phyloP scores from a whole-genome alignment of 2,797 vertebrate genomes.

The Cryptoprocta ferox region DNA sequence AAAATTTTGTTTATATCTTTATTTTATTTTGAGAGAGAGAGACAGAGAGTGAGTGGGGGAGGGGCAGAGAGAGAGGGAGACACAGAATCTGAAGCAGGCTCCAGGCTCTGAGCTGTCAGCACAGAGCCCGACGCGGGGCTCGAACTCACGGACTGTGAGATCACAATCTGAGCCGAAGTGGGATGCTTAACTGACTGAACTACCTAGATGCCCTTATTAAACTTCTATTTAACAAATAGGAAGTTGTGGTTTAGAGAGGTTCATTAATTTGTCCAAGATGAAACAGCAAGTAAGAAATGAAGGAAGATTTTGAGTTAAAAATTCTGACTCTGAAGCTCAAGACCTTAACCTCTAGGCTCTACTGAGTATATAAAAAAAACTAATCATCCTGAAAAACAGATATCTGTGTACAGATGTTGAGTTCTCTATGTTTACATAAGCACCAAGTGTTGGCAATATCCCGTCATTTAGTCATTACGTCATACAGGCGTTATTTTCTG shows the following conservation, averaged over 20 bases:
- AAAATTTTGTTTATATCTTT: too few relatives aligned
- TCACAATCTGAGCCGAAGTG: too few relatives aligned
- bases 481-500: not conserved
- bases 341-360: slow-evolving; percentile 18
- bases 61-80: too few relatives aligned
- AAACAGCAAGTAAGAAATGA: slow-evolving; percentile 26
- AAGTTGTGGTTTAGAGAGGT: not conserved
- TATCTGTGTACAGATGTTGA: not conserved
- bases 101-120: too few relatives aligned
- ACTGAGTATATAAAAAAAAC: not conserved
- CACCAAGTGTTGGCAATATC: not conserved
- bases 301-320: slow-evolving; percentile 29
- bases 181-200: too few relatives aligned
- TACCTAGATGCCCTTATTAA: not conserved
- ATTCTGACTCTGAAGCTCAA: not conserved
- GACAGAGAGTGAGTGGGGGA: too few relatives aligned
- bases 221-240: slow-evolving; percentile 31
- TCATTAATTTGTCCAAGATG: slow-evolving; percentile 37
- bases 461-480: not conserved
- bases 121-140: too few relatives aligned
- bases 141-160: too few relatives aligned
- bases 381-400: slow-evolving; percentile 11
- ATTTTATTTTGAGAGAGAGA: too few relatives aligned
- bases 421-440: slow-evolving; percentile 34
- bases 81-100: too few relatives aligned